Conservation (phyloP, 2,888 invertebrate species). For the Apoda limacodes region DNA sequence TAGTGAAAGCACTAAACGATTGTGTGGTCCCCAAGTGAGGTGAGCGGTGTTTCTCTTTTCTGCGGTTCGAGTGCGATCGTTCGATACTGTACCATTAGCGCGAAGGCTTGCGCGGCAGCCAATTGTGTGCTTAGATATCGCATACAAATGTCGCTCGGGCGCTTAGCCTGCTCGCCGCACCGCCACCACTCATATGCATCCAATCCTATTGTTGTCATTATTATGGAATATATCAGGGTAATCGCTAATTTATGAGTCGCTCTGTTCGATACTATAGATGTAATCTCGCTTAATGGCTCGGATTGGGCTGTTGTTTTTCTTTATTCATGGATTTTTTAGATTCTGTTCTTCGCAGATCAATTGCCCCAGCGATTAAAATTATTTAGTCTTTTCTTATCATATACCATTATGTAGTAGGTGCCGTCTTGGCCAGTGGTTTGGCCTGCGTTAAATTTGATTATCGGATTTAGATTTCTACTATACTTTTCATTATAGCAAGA, state of each 20-base stretch:
- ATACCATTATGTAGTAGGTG: too few species aligned
- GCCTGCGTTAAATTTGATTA: too few species aligned
- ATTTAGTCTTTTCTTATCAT: too few species aligned
- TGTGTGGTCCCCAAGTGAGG: slow-evolving; percentile 56
- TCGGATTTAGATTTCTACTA: too few species aligned
- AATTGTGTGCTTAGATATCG: slow-evolving; percentile 69
- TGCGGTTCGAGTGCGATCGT: slow-evolving; percentile 47
- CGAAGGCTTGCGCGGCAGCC: slow-evolving; percentile 66
- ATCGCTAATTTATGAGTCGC: slow-evolving; percentile 64
- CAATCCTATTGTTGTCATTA: slow-evolving; percentile 68
- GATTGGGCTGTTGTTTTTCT: too few species aligned
- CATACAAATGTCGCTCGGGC: slow-evolving; percentile 67
- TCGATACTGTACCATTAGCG: slow-evolving; percentile 69
- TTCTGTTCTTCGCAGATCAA: too few species aligned
- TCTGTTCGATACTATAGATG: slow-evolving; percentile 35
- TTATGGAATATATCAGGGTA: slow-evolving; percentile 56
- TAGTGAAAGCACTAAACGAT: slow-evolving; percentile 48
- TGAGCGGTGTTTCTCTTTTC: not conserved
- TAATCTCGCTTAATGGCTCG: slow-evolving; percentile 30
- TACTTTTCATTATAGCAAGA: too few species aligned
- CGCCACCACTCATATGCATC: slow-evolving; percentile 59
- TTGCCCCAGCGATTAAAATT: too few species aligned
- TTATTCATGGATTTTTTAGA: too few species aligned
- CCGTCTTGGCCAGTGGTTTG: too few species aligned
- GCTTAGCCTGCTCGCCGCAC: slow-evolving; percentile 27